Base-by-base conservation (phyloP, 2,888 invertebrate genomes). In the Lithophane leautieri region DNA sequence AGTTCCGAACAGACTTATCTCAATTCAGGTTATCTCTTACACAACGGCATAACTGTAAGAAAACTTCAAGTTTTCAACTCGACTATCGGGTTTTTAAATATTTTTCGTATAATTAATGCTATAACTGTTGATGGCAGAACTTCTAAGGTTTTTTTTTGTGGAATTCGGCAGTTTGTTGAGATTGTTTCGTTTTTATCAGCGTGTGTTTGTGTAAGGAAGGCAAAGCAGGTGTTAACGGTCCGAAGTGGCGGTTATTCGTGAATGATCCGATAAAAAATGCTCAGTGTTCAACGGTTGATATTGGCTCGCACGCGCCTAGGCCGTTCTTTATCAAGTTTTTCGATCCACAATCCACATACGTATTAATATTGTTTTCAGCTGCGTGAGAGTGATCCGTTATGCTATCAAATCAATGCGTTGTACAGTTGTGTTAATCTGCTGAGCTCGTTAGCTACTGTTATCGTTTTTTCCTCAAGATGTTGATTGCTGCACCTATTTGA, bases 161-260 rank as follows among this genome's bases (percentile, higher is more conserved):
- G 76, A 80, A 79, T 81, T 87, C 74, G 65, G 66, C 62, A 74
- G 44, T 76, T 78, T 56, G 56, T 71, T 61, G 58, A 73, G 61
- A 54, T 81, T 73, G 44, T 19, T 78, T 78, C 34, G 67, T 78
- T 65, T 81, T 83, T 83, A 81, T 85, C 78, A 82, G 78, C 83
- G 76, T 87, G 73, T 84, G 52, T 84, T 82, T 70, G 67, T 73
- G 52, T 78, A 85, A 85, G 78, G 86, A 78, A 83, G 76, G 78
- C 67, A 61, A 87, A 89, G 93, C 96, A 96, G 96, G 95, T 95
- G 95, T 81, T 95, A 96, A 96, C 96, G 96, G 96, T 93, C 90
- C 84, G 84, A 72, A 78, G 83, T 92, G 96, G 92, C 96, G 94
- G 96, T 96, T 96, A 95, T 92, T 93, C 90, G 92, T 95, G 93